Evolutionary conservation across 2,888 invertebrate species (phyloP), one percentile per base, ranked within the genome.

Genomic region (Micropterix aruncella): DNA sequence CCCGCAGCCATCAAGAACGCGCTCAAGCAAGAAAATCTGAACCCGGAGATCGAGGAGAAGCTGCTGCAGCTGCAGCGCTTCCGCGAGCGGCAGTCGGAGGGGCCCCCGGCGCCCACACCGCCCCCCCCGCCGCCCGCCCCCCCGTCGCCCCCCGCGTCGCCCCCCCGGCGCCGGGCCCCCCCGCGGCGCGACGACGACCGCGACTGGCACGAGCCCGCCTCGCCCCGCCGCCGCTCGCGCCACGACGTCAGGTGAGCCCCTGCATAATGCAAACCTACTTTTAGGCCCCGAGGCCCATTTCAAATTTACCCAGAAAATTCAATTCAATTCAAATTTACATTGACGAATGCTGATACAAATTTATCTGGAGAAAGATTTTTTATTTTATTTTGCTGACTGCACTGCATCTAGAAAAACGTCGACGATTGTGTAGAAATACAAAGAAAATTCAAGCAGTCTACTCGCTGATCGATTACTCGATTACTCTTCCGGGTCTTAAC

Each of bases 31-130:
- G 90, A 91, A 56, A 91, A 90, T 61, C 72, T 92, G 17, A 87
- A 89, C 60, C 92, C 92, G 1, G 92, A 92, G 64, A 88, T 93
- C 51, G 91, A 92, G 60, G 91, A 93, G 57, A 94, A 93, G 59
- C 65, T 94, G 41, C 69, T 92, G 38, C 89, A 89, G 54, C 73
- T 92, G 54, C 92, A 92, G 62, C 76, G 85, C 42, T 89, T 86
- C 56, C 88, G 88, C 57, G 88, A 88, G 59, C 79, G 80, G 52
- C 78, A 81, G 36, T 63, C 68, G 61, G 72, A 58, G 44, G 42
- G 53, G 59, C 55, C 62, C 60, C 52, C 62, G 7, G 55, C 54
- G 38, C 53, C 55, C 9, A 47, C 49, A 14, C 48, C 51, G 38
- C 49, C 50, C 4, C 15, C 43, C 15, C 53, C 54, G 37, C 49